Evolutionary conservation across 2,888 invertebrate species (phyloP), one percentile per base, ranked within the genome.

Genomic region (Nebria brevicollis): DNA sequence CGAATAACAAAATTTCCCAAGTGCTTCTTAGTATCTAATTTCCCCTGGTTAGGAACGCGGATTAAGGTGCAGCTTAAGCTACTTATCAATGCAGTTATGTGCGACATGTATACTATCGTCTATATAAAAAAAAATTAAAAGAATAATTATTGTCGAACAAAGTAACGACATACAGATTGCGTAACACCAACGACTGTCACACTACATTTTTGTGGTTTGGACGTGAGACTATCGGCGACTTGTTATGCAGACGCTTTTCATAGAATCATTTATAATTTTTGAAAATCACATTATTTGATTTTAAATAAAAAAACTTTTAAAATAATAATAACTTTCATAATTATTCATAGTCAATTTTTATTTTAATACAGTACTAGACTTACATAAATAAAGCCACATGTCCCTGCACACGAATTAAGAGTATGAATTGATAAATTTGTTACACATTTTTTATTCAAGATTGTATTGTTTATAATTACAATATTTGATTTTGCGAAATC

Each of bases 121-220:
- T 8, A 54, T 54, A 54, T 11, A 54, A 11, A 54, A 13, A 54
- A 54, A 54, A 54, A 54, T 54, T 11, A 54, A 54, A 54, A 54
- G 54, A 54, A 54, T 54, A 54, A 54, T 54, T 54, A 54, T 54
- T 54, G 54, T 54, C 54, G 54, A 54, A 54, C 54, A 54, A 54
- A 54, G 54, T 13, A 54, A 54, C 54, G 54, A 54, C 54, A 54
- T 54, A 54, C 54, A 8, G 54, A 13, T 54, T 54, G 54, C 54
- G 54, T 54, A 54, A 54, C 54, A 54, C 54, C 34, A 34, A 34
- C 34, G 34, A 34, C 34, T 34, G 34, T 54, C 7, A 13, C 13
- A 54, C 54, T 54, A 8, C 54, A 54, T 54, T 54, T 54, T 54
- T 54, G 54, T 54, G 54, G 54, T 54, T 54, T 7, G 7, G 2